Evolutionary conservation across 2,113 vertebrate species (phyloP).

Genomic region (Leptosomus discolor): DNA sequence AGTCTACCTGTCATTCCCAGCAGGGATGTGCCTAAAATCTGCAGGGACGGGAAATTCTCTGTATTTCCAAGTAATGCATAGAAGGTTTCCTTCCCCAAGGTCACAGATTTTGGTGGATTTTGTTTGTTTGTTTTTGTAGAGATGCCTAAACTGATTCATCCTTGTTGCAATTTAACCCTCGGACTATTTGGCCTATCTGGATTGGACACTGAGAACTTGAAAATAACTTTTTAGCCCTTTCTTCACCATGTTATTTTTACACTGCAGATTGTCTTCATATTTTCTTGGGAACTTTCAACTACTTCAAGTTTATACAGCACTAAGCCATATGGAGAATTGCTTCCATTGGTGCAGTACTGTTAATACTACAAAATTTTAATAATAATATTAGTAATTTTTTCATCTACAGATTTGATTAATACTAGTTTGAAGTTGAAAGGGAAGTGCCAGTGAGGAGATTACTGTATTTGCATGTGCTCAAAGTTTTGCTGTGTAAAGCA

Average conservation of each 20-base stretch:
- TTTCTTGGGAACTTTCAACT: not conserved
- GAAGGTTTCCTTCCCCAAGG: not conserved
- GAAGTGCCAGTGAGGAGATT: not conserved
- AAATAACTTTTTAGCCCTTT: not conserved
- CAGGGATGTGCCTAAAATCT: not conserved
- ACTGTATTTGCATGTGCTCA: not conserved
- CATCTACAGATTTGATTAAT: not conserved
- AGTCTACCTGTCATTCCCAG: not conserved
- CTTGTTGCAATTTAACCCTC: not conserved
- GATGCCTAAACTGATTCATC: not conserved
- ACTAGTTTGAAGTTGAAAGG: not conserved
- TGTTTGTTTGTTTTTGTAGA: not conserved
- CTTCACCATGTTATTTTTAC: not conserved
- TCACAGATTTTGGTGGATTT: not conserved
- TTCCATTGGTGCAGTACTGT: not conserved
- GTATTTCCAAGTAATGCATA: not conserved
- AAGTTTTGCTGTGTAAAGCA: not conserved
- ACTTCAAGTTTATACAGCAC: not conserved
- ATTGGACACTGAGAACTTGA: not conserved
- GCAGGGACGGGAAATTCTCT: not conserved
- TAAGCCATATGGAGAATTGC: not conserved
- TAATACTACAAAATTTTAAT: not conserved
- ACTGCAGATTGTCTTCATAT: not conserved
- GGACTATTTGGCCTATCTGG: not conserved
- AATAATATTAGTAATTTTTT: not conserved